Conservation (phyloP, 2,888 invertebrate species). For the Cantharis rustica region DNA sequence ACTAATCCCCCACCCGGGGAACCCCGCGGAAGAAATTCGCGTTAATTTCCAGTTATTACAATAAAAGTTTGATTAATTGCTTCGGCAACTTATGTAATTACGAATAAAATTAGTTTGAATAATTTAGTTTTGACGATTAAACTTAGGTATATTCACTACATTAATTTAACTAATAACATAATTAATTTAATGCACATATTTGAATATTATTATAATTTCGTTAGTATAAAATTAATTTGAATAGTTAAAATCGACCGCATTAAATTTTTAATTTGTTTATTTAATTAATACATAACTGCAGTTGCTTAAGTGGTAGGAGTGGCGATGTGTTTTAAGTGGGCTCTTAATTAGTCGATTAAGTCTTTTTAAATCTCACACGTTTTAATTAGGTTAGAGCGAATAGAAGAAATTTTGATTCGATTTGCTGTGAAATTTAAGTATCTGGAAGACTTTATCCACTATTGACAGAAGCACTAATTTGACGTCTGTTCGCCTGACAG, state of each 20-base stretch:
- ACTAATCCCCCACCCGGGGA: background rate
- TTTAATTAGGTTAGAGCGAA: background rate
- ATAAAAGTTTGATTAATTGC: background rate
- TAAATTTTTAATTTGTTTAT: constrained; percentile 39
- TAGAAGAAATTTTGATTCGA: background rate
- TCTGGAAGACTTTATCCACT: constrained; percentile 32
- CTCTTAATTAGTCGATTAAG: constrained; percentile 21
- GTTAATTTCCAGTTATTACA: background rate
- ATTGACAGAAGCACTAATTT: constrained; percentile 54
- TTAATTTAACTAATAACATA: constrained; percentile 15
- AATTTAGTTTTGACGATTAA: background rate
- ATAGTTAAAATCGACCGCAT: constrained; percentile 38
- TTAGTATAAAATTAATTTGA: constrained; percentile 3
- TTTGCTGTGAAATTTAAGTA: background rate
- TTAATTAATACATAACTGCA: constrained; percentile 8
- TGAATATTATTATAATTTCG: background rate
- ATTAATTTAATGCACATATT: constrained; percentile 9
- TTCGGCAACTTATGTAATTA: background rate
- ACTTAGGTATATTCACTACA: constrained; percentile 17
- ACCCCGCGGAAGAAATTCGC: background rate
- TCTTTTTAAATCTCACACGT: background rate
- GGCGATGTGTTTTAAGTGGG: constrained; percentile 4
- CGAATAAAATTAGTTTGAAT: background rate
- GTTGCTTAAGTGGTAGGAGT: constrained; percentile 16
- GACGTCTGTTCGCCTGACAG: constrained; percentile 51